Base-by-base conservation (phyloP, 2,113 vertebrate species). In the Hydrolagus affinis region DNA sequence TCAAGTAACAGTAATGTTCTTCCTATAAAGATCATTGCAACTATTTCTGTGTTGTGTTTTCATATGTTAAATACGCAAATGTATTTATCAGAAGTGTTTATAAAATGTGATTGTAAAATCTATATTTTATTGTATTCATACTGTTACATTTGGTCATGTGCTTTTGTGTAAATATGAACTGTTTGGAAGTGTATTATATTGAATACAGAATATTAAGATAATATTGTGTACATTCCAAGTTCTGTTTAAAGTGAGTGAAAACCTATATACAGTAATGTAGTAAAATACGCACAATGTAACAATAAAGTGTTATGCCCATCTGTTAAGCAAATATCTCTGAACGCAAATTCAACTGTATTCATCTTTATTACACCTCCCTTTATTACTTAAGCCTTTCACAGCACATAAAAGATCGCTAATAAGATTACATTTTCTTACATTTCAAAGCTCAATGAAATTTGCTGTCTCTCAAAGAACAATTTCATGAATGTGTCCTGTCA, bases 31-130 rank as follows among this genome's bases (percentile, higher is more conserved):
- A 66, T 83, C 7, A 32, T 83, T 28, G 23, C 12, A 3, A 19
- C 62, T 68, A 28, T 32, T 66, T 75, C 30, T 66, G 78, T 83
- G 78, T 83, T 83, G 66, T 83, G 78, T 83, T 68, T 62, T 83
- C 78, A 83, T 75, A 56, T 83, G 78, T 83, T 83, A 83, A 83
- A 83, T 83, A 83, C 64, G 11, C 78, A 83, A 66, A 32, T 83
- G 76, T 62, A 83, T 83, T 83, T 83, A 66, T 83, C 78, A 83
- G 62, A 62, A 64, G 28, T 28, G 77, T 80, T 14, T 64, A 28
- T 80, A 80, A 28, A 80, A 80, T 28, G 78, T 83, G 62, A 25
- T 83, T 83, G 78, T 83, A 83, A 83, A 83, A 83, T 83, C 62
- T 32, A 83, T 74, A 56, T 66, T 83, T 83, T 83, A 68, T 66